phyloP scores from a whole-genome alignment of 2,113 vertebrate species.

The Otocyon megalotis region DNA sequence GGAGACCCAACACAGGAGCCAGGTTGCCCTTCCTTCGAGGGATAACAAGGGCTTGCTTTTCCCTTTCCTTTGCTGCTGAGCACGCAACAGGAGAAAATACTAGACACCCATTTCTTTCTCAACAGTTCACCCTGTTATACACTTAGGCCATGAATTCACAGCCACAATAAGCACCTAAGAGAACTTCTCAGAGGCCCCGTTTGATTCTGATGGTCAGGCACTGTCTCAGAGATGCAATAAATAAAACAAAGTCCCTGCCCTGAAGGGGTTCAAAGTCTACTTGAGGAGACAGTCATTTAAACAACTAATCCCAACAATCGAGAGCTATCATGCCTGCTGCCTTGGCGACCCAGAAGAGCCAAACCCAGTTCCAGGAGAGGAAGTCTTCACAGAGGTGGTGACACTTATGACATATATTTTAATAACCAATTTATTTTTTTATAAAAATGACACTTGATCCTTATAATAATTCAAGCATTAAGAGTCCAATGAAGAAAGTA shows the following conservation, averaged over 20 bases:
- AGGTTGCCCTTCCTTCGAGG: not conserved
- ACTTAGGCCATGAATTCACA: not conserved
- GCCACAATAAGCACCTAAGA: not conserved
- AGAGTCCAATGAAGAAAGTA: not conserved
- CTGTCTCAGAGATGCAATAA: not conserved
- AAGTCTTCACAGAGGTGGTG: not conserved
- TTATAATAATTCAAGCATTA: not conserved
- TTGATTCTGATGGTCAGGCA: not conserved
- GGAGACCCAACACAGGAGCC: too few relatives aligned
- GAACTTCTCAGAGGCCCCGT: not conserved
- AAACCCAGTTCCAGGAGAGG: not conserved
- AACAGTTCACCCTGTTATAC: rapidly evolving
- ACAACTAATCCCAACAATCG: not conserved
- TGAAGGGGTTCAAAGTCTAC: not conserved
- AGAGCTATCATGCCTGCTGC: not conserved
- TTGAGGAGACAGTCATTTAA: not conserved
- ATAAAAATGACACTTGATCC: not conserved
- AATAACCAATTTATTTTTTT: not conserved
- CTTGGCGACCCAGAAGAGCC: not conserved
- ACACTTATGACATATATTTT: not conserved
- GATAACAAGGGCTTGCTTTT: rapidly evolving
- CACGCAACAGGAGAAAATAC: not conserved
- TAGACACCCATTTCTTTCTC: not conserved
- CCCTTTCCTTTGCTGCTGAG: too few relatives aligned
- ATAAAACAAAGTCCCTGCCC: not conserved